Percentiles rank a stretch among this genome's conserved stretches.
Evolutionary conservation across 2,888 invertebrate species (phyloP).

Genomic region (Ernsta delagoae): DNA sequence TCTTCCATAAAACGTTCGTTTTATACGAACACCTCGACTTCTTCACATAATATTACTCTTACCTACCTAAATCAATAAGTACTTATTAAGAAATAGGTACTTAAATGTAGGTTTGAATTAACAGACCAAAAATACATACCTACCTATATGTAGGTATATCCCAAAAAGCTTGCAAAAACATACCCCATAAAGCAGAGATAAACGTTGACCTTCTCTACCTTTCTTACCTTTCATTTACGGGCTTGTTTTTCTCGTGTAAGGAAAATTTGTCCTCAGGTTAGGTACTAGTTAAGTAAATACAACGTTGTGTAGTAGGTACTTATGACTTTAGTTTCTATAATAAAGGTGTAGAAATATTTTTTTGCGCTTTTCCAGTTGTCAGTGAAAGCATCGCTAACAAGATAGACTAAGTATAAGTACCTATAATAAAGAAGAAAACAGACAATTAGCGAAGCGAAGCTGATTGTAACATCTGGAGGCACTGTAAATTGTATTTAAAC

Average conservation of each 20-base stretch:
- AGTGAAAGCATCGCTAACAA: conserved; percentile 54
- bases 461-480: conserved; percentile 64
- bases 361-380: conserved; percentile 43
- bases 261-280: neutral
- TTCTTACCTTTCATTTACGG: neutral
- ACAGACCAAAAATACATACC: no score
- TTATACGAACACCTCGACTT: no score
- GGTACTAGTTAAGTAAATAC: no score
- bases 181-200: neutral
- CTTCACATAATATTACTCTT: no score
- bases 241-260: neutral
- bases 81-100: no score
- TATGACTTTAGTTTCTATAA: neutral
- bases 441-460: conserved; percentile 71
- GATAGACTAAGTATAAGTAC: conserved; percentile 43
- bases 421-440: conserved; percentile 45
- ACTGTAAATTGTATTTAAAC: conserved; percentile 69
- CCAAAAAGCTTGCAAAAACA: neutral
- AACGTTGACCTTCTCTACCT: conserved; percentile 18
- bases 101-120: no score
- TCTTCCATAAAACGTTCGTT: no score
- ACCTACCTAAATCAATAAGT: no score
- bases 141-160: neutral
- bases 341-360: neutral
- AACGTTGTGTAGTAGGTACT: no score